phyloP scores from a whole-genome alignment of 2,888 invertebrate genomes.

The Doris montereyensis region DNA sequence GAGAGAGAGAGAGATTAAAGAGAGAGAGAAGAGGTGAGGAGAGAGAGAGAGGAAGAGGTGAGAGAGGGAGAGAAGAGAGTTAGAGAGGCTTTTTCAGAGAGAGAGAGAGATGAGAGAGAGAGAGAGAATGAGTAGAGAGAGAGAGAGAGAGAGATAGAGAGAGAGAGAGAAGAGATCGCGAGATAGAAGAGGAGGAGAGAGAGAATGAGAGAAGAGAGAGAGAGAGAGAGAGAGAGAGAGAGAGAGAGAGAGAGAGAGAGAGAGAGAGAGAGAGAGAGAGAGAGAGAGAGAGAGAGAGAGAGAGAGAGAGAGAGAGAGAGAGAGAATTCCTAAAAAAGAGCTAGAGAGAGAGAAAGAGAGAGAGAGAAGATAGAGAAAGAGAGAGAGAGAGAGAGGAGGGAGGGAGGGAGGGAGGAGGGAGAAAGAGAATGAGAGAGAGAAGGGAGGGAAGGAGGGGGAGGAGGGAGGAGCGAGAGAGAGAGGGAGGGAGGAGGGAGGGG shows the following conservation, averaged over 20 bases:
- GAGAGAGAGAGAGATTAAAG: too few relatives aligned
- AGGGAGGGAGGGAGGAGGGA: not conserved
- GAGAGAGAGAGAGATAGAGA: constrained; percentile 4
- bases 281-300: not conserved
- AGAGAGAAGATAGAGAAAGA: not conserved
- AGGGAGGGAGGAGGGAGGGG: not conserved
- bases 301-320: not conserved
- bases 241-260: not conserved
- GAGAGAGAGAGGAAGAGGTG: too few relatives aligned
- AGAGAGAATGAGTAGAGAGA: not conserved
- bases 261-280: not conserved
- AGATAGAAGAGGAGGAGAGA: not conserved
- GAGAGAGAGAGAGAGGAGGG: not conserved
- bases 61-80: too few relatives aligned
- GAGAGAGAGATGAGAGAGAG: not conserved
- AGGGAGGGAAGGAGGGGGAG: constrained; percentile 13
- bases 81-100: too few relatives aligned
- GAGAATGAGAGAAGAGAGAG: constrained; percentile 5
- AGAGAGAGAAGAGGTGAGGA: too few relatives aligned
- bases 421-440: not conserved
- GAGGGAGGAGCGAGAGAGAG: not conserved
- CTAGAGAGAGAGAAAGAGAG: not conserved
- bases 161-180: not conserved
- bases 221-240: not conserved
- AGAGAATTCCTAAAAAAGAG: too few relatives aligned